Evolutionary conservation across 2,797 vertebrate species (phyloP).

Genomic region (Periparus ater): DNA sequence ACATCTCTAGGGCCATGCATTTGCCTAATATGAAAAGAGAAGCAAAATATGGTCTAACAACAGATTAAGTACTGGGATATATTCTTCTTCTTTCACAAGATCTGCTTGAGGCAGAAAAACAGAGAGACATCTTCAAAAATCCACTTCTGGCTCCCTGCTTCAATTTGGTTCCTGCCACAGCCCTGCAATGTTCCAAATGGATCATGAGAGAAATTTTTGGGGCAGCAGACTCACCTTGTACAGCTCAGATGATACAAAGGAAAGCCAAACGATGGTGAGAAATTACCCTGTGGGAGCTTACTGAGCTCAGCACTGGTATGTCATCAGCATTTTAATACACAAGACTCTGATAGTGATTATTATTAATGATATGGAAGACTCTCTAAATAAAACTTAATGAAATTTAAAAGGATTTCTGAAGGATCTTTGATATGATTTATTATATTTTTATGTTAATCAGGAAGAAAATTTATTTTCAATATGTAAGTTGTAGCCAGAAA

Average conservation of each 20-base stretch:
- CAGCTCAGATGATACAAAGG: not conserved
- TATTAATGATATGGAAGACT: not conserved
- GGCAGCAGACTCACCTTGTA: not conserved
- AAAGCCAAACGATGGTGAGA: not conserved
- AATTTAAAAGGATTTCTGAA: constrained; percentile 3
- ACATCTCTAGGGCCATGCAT: not conserved
- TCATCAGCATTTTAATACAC: not conserved
- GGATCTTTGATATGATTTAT: not conserved
- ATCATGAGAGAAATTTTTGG: not conserved
- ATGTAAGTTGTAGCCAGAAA: not conserved
- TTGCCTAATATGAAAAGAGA: not conserved
- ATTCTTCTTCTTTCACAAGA: not conserved
- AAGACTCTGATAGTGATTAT: not conserved
- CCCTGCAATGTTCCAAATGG: accelerated
- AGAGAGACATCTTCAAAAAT: not conserved
- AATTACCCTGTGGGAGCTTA: not conserved
- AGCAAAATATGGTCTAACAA: not conserved
- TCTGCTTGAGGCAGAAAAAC: not conserved
- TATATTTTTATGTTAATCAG: not conserved
- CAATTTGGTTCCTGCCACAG: not conserved
- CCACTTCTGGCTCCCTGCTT: not conserved
- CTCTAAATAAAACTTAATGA: not conserved
- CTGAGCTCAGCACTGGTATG: not conserved
- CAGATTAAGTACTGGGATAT: not conserved
- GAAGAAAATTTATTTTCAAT: constrained; percentile 13